Conservation (phyloP, 2,113 vertebrate genomes). For the Entosphenus tridentatus region DNA sequence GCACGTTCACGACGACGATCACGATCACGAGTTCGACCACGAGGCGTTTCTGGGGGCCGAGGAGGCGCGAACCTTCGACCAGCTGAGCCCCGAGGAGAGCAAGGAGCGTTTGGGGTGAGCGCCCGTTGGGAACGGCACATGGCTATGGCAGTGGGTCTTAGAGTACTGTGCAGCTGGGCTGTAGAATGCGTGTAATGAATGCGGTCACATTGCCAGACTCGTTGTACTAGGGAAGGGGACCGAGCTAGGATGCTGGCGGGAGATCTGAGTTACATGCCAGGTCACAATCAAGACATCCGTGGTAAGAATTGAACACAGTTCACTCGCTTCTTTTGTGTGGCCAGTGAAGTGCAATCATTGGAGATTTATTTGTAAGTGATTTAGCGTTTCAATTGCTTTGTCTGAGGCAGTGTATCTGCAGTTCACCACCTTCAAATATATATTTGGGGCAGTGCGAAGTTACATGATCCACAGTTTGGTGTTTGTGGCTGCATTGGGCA, state of each 20-base stretch:
- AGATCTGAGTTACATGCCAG: background rate
- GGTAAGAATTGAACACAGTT: background rate
- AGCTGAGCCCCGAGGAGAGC: conserved; percentile 65
- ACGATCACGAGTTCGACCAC: conserved; percentile 88
- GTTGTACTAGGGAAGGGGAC: background rate
- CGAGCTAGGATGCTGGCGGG: background rate
- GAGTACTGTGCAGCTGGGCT: too few relatives aligned
- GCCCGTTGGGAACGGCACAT: background rate
- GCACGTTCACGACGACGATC: conserved; percentile 44
- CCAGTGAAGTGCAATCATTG: too few relatives aligned
- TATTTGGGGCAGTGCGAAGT: too few relatives aligned
- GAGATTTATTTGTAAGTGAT: too few relatives aligned
- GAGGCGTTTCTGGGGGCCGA: conserved; percentile 66
- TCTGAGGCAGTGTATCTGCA: too few relatives aligned
- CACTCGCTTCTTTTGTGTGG: too few relatives aligned
- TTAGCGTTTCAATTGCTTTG: too few relatives aligned
- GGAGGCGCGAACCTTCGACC: conserved; percentile 53
- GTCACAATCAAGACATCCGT: background rate
- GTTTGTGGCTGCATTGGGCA: too few relatives aligned
- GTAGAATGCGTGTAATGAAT: background rate
- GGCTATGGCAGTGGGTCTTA: background rate
- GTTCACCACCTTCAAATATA: too few relatives aligned
- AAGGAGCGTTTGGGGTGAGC: conserved; percentile 68
- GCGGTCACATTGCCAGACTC: background rate
- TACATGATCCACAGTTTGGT: too few relatives aligned